phyloP scores from a whole-genome alignment of 1,140 invertebrate genomes.

The Hyphantria cunea region DNA sequence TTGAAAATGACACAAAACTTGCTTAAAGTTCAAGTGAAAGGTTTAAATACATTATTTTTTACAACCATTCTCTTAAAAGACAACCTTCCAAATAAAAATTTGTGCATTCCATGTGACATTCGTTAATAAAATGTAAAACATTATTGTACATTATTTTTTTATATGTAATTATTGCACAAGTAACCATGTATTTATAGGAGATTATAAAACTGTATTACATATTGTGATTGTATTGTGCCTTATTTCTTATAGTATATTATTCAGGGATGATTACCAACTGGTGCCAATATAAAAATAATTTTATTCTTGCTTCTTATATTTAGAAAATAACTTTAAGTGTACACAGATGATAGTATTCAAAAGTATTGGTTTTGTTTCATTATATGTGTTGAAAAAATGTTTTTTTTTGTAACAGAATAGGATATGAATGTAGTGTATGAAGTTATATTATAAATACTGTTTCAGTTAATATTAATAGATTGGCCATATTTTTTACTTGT shows the following conservation, averaged over 20 bases:
- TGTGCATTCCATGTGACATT: constrained; percentile 43
- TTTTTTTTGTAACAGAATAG: too few relatives aligned
- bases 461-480: constrained; percentile 18
- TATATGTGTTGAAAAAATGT: not conserved
- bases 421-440: too few relatives aligned
- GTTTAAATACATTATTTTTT: too few relatives aligned
- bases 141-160: constrained; percentile 34
- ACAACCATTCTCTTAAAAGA: constrained; percentile 9
- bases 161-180: constrained; percentile 40
- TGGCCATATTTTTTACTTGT: constrained; percentile 49
- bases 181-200: constrained; percentile 39
- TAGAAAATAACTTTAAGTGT: constrained; percentile 6
- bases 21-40: too few relatives aligned
- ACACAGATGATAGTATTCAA: not conserved
- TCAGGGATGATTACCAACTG: constrained; percentile 55
- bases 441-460: too few relatives aligned
- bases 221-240: constrained; percentile 64
- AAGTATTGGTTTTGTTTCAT: not conserved
- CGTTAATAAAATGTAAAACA: constrained; percentile 19
- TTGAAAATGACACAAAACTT: too few relatives aligned
- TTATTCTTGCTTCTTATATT: constrained; percentile 2
- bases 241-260: constrained; percentile 39
- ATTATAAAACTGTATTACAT: constrained; percentile 40
- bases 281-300: constrained; percentile 62
- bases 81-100: constrained; percentile 15